These are phyloP conservation scores for Xestia xanthographa DNA, from an alignment of 2,888 invertebrate species.

Conservation along the genomic window DNA sequence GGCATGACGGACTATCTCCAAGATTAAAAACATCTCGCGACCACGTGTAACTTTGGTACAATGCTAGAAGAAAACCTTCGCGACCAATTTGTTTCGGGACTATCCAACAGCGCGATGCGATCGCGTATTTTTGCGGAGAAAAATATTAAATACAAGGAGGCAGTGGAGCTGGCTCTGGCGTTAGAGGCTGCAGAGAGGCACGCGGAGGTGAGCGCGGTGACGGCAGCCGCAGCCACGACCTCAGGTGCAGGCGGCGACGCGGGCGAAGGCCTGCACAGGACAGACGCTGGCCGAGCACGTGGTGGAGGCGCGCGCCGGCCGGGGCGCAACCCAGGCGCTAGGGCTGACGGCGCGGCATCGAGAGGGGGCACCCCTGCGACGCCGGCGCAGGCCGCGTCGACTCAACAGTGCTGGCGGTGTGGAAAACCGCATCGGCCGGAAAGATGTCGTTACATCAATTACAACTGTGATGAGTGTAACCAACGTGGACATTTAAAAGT, in stretches of 20 bases:
- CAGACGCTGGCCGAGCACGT: background rate
- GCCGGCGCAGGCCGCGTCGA: background rate
- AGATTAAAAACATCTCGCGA: background rate
- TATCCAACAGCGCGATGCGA: background rate
- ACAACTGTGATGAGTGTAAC: too few relatives aligned
- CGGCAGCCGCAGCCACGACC: background rate
- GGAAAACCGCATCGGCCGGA: too few relatives aligned
- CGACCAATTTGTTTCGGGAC: too few relatives aligned
- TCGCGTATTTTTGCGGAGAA: too few relatives aligned
- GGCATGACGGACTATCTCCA: too few relatives aligned
- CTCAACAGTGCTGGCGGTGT: too few relatives aligned
- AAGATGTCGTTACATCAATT: too few relatives aligned
- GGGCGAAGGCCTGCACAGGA: slow-evolving; percentile 4
- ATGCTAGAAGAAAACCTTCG: background rate
- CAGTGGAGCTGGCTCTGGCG: too few relatives aligned
- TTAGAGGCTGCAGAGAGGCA: background rate
- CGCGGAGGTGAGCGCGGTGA: slow-evolving; percentile 9
- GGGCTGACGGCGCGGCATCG: background rate
- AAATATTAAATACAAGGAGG: too few relatives aligned
- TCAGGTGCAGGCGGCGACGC: slow-evolving; percentile 4
- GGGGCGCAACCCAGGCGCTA: background rate
- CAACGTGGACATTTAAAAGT: background rate
- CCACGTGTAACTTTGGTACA: background rate
- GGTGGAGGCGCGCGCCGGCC: background rate
- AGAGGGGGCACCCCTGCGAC: background rate